These are phyloP conservation scores for Crotalus horridus DNA, from an alignment of 2,113 vertebrate genomes.

Conservation along the genomic window DNA sequence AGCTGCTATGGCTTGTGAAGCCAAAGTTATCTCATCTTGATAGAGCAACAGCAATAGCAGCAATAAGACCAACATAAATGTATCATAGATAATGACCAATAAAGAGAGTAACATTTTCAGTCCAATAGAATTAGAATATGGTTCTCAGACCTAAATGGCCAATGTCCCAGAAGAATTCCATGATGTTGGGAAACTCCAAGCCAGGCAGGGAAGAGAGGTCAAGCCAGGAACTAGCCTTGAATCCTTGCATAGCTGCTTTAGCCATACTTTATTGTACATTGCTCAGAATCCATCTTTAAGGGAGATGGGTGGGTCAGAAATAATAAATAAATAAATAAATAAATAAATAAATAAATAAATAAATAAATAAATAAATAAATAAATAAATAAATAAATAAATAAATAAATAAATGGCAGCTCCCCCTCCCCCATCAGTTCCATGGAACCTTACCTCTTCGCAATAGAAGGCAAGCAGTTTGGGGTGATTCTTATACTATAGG, in stretches of 20 bases:
- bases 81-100: neutral
- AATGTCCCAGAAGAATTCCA: neutral
- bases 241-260: neutral
- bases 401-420: neutral
- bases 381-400: neutral
- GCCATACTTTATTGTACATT: neutral
- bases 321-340: neutral
- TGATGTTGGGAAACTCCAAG: neutral
- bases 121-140: neutral
- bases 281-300: neutral
- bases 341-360: neutral
- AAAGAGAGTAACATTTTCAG: neutral
- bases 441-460: neutral
- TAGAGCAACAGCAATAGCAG: neutral
- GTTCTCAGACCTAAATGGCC: neutral
- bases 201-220: neutral
- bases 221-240: neutral
- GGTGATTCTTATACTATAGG: neutral
- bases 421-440: neutral
- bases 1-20: neutral
- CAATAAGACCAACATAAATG: neutral
- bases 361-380: neutral
- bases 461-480: neutral
- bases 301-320: neutral
- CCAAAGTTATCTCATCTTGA: neutral